These are phyloP conservation scores for Ylistrum balloti DNA, from an alignment of 1,140 invertebrate genomes.

Conservation along the genomic window DNA sequence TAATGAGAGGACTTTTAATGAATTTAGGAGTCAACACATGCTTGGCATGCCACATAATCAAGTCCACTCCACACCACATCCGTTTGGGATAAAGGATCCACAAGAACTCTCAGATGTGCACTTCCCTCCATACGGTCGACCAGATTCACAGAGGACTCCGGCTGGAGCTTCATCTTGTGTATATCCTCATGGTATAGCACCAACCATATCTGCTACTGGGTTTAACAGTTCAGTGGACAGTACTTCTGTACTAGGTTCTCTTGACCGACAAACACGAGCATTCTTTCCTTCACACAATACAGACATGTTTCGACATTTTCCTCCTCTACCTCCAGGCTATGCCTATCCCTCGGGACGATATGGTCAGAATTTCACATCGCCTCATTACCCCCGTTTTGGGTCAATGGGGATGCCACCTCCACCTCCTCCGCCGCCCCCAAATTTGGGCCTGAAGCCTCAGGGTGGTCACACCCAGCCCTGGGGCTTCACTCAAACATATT, in stretches of 20 bases:
- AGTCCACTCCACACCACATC: constrained; percentile 46
- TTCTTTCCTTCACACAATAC: constrained; percentile 54
- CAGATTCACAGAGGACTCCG: constrained; percentile 23
- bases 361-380: constrained; percentile 56
- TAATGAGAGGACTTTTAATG: constrained; percentile 55
- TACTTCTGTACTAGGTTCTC: neutral
- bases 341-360: constrained; percentile 63
- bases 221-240: constrained; percentile 63
- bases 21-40: constrained; percentile 57
- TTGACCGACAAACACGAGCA: neutral
- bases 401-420: constrained; percentile 63
- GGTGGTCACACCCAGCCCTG: constrained; percentile 48
- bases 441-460: constrained; percentile 51
- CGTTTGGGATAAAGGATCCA: constrained; percentile 1
- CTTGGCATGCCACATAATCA: constrained; percentile 63
- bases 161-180: constrained; percentile 57
- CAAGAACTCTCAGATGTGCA: constrained; percentile 47
- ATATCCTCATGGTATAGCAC: constrained; percentile 60
- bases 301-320: constrained; percentile 66
- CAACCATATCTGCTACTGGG: constrained; percentile 57
- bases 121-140: constrained; percentile 59
- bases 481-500: constrained; percentile 59
- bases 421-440: constrained; percentile 60
- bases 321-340: constrained; percentile 66
- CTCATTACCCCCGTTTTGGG: constrained; percentile 57